Base-by-base conservation (phyloP, 2,113 vertebrate genomes). In the Sialia sialis region DNA sequence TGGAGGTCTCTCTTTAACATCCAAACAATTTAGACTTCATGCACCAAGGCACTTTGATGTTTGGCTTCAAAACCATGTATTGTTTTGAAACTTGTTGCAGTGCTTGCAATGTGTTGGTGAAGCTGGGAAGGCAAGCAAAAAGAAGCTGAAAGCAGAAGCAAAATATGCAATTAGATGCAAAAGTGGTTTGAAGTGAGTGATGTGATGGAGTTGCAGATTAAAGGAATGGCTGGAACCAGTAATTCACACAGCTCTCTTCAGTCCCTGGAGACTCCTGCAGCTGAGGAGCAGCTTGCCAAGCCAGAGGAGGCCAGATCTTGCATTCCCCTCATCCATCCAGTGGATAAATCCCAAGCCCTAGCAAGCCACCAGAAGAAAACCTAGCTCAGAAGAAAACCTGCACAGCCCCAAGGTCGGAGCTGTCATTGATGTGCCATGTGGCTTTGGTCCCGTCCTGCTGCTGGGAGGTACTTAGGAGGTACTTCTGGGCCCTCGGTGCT, bases 1-100 rank as follows among this genome's bases (percentile, higher is more conserved):
- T 4, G 15, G 52, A 87, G 52, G 16, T 52, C 84, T 89, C 25
- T 34, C 52, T 74, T 51, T 48, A 29, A 34, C 43, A 36, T 39
- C 60, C 36, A 44, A 30, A n/a, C 48, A 59, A 21, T 55, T 84
- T 8, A 48, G 56, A 38, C 48, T 78, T 66, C 9, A 41, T 64
- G 48, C 52, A 93, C 20, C 3, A 3, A 75, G 30, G 25, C 9
- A 0, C 75, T 82, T 55, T 64, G 44, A 44, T 62, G 49, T 87
- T 95, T 93, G 78, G 39, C 55, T 95, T 82, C 70, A 32, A 89
- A 89, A 88, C 26, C 0, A 0, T 0, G 21, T 34, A 89, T 85
- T 88, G 79, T 85, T 96, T 87, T 76, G 75, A 79, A 85, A 77
- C 67, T 87, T 20, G 27, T 68, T 75, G 79, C n/a, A 17, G 54